Evolutionary conservation across 2,888 invertebrate species (phyloP), one percentile per base, ranked within the genome.

Genomic region (Patella ulyssiponensis): DNA sequence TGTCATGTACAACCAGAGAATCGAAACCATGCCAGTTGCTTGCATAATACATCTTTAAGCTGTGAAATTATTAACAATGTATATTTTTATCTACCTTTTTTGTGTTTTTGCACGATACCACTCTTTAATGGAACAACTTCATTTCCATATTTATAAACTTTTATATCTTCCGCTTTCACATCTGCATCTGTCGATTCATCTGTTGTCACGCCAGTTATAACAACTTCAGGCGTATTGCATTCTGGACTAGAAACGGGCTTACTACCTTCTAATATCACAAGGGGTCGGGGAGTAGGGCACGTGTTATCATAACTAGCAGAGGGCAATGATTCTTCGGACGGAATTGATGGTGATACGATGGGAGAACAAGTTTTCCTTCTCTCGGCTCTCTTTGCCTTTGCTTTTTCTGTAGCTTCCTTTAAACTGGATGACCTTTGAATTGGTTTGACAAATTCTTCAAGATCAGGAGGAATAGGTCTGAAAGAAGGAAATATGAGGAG

Each of bases 401-500:
- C 79, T 64, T 84, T 81, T 4, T 82, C 85, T 69, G 86, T 76
- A 7, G 83, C 85, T 14, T 84, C 83, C 75, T 88, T 89, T 9
- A 89, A 82, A 79, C 90, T 90, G 58, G 88, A 85, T 14, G 90
- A 89, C 69, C 91, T 82, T 78, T 88, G 86, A 9, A 91, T 81
- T 11, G 86, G 80, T 71, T 80, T 84, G 23, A 77, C 77, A 78
- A 12, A 70, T 81, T 15, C 80, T 83, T 69, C 44, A 9, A 44
- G 44, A 44, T 44, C 44, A 44, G 44, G 44, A 1, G 44, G 44
- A 44, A 44, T 44, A 44, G 7, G 9, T 44, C 44, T 44, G 9
- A 9, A 44, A 44, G 44, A 4, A 44, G 44, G 7, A 33, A 33
- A 33, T 33, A 33, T 33, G 33, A n/a, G n/a, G n/a, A n/a, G n/a